Evolutionary conservation across 2,113 vertebrate genomes (phyloP).

Genomic region (Antechinus stuartii): DNA sequence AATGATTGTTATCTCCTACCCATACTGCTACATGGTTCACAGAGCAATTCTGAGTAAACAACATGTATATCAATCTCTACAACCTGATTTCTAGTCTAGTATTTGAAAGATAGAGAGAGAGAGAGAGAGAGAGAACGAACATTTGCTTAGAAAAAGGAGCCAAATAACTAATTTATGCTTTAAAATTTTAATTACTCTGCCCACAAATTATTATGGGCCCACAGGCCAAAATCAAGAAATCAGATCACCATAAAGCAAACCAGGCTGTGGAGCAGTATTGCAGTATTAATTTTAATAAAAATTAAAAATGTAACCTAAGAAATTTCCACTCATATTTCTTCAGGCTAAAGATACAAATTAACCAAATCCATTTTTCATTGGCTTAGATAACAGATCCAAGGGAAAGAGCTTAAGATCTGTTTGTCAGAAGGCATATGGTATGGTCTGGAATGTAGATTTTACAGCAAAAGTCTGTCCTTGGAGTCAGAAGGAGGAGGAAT

Average conservation of each 20-base stretch:
- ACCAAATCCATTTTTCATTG: conserved; percentile 14
- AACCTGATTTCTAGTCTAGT: conserved; percentile 43
- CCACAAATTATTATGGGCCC: conserved; percentile 14
- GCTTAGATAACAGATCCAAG: not conserved
- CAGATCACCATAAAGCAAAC: conserved; percentile 33
- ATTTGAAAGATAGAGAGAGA: not conserved
- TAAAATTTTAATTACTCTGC: conserved; percentile 2
- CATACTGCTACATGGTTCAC: conserved; percentile 22
- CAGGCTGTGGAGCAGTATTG: conserved; percentile 8
- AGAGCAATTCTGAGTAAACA: conserved; percentile 32
- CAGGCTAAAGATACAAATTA: conserved; percentile 26
- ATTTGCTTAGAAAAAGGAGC: conserved; percentile 26
- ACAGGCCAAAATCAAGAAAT: conserved; percentile 20
- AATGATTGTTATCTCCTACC: conserved; percentile 3
- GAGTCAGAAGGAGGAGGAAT: not conserved
- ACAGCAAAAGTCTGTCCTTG: not conserved
- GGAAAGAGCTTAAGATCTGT: conserved; percentile 2
- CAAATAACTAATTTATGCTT: not conserved
- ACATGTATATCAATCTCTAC: conserved; percentile 19
- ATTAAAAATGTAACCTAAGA: conserved; percentile 5
- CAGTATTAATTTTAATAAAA: conserved; percentile 43
- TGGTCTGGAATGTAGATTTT: not conserved
- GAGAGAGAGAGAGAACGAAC: not conserved
- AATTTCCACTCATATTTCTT: conserved; percentile 30
- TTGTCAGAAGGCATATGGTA: conserved; percentile 9